A percentile compares a stretch with the other conserved stretches of the same genome.
Evolutionary conservation across 1,140 invertebrate genomes (phyloP).

Genomic region (Anoplophora glabripennis): DNA sequence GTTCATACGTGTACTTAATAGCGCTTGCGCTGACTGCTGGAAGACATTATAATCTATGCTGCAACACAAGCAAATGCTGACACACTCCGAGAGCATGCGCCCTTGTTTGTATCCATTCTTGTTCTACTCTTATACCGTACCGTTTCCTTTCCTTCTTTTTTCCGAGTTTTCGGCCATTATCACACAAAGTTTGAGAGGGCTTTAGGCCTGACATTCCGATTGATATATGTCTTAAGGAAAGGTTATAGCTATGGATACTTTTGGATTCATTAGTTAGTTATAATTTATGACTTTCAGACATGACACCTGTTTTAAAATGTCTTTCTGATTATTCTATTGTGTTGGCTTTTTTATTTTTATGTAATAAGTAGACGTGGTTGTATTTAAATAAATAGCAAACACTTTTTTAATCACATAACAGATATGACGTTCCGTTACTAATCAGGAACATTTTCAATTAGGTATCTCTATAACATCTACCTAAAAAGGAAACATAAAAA

Average conservation of each 20-base stretch:
- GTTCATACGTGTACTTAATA: slow-evolving; percentile 35
- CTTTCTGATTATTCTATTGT: slow-evolving; percentile 6
- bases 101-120: slow-evolving; percentile 22
- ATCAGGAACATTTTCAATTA: too few species aligned
- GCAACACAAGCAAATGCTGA: slow-evolving; percentile 33
- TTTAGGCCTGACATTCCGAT: slow-evolving; percentile 29
- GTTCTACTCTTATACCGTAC: slow-evolving; percentile 3
- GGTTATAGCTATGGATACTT: slow-evolving; percentile 27
- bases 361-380: background rate
- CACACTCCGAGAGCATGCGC: slow-evolving; percentile 36
- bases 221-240: slow-evolving; percentile 32
- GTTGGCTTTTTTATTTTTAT: background rate
- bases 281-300: slow-evolving; percentile 36
- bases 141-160: slow-evolving; percentile 19
- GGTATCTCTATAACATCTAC: too few species aligned
- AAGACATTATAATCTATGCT: slow-evolving; percentile 34
- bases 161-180: slow-evolving; percentile 34
- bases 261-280: slow-evolving; percentile 37
- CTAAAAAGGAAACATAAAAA: too few species aligned
- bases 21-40: slow-evolving; percentile 40
- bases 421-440: too few species aligned
- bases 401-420: too few species aligned
- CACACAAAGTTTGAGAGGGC: slow-evolving; percentile 29
- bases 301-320: slow-evolving; percentile 34
- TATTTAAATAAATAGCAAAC: background rate